These are phyloP conservation scores for Staurois parvus DNA, from an alignment of 2,797 vertebrate species.

Conservation along the genomic window DNA sequence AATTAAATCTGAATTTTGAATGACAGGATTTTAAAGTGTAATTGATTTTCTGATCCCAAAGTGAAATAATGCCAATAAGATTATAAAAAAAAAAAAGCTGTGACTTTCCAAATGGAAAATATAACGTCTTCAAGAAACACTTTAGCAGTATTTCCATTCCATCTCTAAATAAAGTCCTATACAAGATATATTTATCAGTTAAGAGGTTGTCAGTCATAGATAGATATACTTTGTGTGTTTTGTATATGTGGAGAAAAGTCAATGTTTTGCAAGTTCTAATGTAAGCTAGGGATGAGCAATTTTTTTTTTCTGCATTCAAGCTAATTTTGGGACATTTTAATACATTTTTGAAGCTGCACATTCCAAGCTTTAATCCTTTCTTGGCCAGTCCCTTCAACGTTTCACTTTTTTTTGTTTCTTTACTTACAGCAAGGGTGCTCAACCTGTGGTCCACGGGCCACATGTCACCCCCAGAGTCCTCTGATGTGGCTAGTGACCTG, in stretches of 20 bases:
- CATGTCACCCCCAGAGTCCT: too few relatives aligned
- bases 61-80: constrained; percentile 25
- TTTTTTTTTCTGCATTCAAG: too few relatives aligned
- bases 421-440: too few relatives aligned
- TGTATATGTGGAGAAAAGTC: background rate
- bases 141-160: background rate
- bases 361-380: too few relatives aligned
- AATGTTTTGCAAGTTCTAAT: too few relatives aligned
- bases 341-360: too few relatives aligned
- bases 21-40: constrained; percentile 3
- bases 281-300: too few relatives aligned
- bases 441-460: too few relatives aligned
- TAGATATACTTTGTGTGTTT: background rate
- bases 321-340: too few relatives aligned
- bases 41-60: constrained; percentile 31
- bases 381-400: too few relatives aligned
- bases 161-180: background rate
- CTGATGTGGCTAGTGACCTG: too few relatives aligned
- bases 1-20: constrained; percentile 31
- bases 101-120: constrained; percentile 11
- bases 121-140: background rate
- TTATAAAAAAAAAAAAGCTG: constrained; percentile 9
- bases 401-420: too few relatives aligned
- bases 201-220: background rate
- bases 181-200: background rate